These are phyloP conservation scores for Parnassius apollo DNA, from an alignment of 2,888 invertebrate genomes.

Conservation along the genomic window DNA sequence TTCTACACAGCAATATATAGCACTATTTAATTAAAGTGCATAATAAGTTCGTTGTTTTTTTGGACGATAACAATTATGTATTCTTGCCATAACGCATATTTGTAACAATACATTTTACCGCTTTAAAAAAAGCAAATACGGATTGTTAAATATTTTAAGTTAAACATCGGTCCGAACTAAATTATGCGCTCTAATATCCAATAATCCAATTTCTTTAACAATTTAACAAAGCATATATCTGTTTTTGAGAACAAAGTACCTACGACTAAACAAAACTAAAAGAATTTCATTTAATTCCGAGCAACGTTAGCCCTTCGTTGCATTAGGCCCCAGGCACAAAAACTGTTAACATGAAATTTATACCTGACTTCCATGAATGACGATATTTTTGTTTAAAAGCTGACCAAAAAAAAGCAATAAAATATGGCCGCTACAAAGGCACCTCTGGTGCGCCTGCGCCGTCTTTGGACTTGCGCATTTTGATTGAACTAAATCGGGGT, in stretches of 20 bases:
- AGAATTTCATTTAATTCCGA: slow-evolving; percentile 39
- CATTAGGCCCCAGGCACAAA: slow-evolving; percentile 49
- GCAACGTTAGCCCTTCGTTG: slow-evolving; percentile 41
- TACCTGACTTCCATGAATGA: slow-evolving; percentile 77
- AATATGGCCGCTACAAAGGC: slow-evolving; percentile 76
- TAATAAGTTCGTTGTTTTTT: no score
- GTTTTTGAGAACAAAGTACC: slow-evolving; percentile 11
- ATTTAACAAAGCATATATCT: slow-evolving; percentile 17
- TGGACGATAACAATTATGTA: no score
- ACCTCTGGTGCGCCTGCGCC: slow-evolving; percentile 68
- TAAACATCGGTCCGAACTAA: not conserved
- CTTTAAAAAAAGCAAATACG: no score
- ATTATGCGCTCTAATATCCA: not conserved
- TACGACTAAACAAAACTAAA: slow-evolving; percentile 19
- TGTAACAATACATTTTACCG: no score
- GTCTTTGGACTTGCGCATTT: slow-evolving; percentile 64
- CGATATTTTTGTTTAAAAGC: slow-evolving; percentile 64
- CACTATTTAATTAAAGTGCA: no score
- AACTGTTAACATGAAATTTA: slow-evolving; percentile 60
- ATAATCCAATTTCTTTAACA: slow-evolving; percentile 19
- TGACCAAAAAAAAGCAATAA: slow-evolving; percentile 64
- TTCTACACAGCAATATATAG: no score
- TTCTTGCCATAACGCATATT: no score
- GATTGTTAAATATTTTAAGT: no score
- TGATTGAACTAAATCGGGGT: slow-evolving; percentile 42